Evolutionary conservation across 1,140 invertebrate species (phyloP).

Genomic region (Limonius californicus): DNA sequence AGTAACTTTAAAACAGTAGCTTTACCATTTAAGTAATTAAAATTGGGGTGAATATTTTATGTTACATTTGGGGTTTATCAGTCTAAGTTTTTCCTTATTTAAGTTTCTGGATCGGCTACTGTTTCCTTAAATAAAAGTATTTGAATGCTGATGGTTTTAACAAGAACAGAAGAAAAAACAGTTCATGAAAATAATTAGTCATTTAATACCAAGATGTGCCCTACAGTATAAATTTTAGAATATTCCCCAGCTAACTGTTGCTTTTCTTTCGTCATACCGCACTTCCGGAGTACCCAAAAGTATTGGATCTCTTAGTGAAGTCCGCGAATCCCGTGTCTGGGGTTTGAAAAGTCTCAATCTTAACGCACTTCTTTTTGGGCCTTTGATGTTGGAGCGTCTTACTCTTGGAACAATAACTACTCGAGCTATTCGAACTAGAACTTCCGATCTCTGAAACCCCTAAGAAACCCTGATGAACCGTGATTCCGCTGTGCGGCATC

Average conservation of each 20-base stretch:
- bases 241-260: not conserved
- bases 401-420: conserved; percentile 41
- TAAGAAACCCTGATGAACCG: conserved; percentile 42
- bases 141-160: no score
- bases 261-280: conserved; percentile 41
- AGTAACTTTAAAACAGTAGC: no score
- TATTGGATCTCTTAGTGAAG: conserved; percentile 36
- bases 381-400: conserved; percentile 43
- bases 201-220: conserved; percentile 1
- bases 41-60: no score
- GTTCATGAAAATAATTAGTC: no score
- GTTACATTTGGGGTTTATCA: no score
- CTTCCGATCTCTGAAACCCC: conserved; percentile 41
- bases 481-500: conserved; percentile 36
- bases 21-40: no score
- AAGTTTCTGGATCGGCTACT: no score
- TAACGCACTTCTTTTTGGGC: conserved; percentile 40
- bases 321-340: conserved; percentile 41
- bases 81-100: no score
- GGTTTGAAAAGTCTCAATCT: conserved; percentile 44
- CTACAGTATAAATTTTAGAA: conserved; percentile 18
- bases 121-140: no score
- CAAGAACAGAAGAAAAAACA: no score
- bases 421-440: conserved; percentile 43
- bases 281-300: conserved; percentile 42